Base-by-base conservation (phyloP, 2,888 invertebrate species). In the Hybos culiciformis region DNA sequence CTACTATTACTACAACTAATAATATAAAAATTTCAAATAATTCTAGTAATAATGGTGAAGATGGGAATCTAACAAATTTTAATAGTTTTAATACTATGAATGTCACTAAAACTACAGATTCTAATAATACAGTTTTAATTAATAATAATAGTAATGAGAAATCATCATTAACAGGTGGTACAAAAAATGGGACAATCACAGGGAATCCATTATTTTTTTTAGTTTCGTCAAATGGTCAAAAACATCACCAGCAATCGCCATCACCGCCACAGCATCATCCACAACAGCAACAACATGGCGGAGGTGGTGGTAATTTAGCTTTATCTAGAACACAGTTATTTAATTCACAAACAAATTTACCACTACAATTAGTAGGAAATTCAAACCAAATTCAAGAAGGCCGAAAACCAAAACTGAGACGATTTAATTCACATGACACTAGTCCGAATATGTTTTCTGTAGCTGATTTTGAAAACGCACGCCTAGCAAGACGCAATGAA, bases 361-460 rank as follows among this genome's bases (percentile, higher is more conserved):
- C 56, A 42, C 49, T 55, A 42, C 54, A 54, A 55, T 53, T 56
- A 47, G 48, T 53, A 32, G 53, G 53, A 18, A 47, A 53, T 47
- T 50, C 54, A 37, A 46, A 52, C 39, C 46, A 47, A 33, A 34
- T 43, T 24, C 58, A 55, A 37, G 66, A 63, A 49, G 65, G 60
- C 42, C 57, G 63, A 40, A 66, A 66, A 46, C 60, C 66, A 11
- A 66, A 66, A 50, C 46, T 66, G 51, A 56, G 66, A 43, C 58
- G 66, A 26, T 66, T 63, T 45, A 66, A 66, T 54, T 66, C 66
- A 46, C 66, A 66, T 50, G 66, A 66, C 42, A 64, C 62, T 12
- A 66, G 65, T 53, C 61, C 65, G 23, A 66, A 66, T 52, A 66
- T 66, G 66, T 66, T 66, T 56, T 66, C 66, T 32, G 66, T 66